A percentile compares a stretch with the other conserved stretches of the same genome.
Conservation (phyloP, 2,113 vertebrate genomes). For the Anas platyrhynchos region DNA sequence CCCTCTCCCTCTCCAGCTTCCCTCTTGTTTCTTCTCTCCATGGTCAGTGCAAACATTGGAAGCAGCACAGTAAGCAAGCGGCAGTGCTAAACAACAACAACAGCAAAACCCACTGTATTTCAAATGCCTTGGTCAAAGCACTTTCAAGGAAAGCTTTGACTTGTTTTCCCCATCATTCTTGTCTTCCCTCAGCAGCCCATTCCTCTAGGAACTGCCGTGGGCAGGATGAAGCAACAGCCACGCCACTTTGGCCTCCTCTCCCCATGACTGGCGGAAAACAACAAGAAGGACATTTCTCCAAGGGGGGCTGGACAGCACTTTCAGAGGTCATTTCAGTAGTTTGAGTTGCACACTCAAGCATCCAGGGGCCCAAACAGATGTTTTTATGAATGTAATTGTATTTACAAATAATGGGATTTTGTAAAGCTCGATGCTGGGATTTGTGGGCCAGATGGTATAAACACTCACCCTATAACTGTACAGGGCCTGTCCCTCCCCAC, state of each 20-base stretch:
- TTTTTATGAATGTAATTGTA: not conserved
- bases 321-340: not conserved
- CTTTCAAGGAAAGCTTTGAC: slow-evolving; percentile 42
- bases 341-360: not conserved
- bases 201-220: not conserved
- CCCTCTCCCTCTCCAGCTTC: not conserved
- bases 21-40: slow-evolving; percentile 8
- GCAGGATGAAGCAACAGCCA: not conserved
- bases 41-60: slow-evolving; percentile 2
- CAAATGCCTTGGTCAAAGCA: slow-evolving; percentile 15
- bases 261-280: not conserved
- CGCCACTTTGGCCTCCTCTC: not conserved
- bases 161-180: not conserved
- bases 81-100: not conserved
- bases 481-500: not conserved
- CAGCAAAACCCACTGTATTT: not conserved
- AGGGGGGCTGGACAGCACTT: not conserved
- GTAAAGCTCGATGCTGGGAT: not conserved
- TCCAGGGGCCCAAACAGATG: not conserved
- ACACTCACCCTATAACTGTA: not conserved
- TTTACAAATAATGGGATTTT: not conserved
- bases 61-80: slow-evolving; percentile 20
- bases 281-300: not conserved
- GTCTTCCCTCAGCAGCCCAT: not conserved
- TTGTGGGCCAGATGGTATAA: not conserved